phyloP scores from a whole-genome alignment of 2,888 invertebrate genomes.

The Blastobasis lacticolella region DNA sequence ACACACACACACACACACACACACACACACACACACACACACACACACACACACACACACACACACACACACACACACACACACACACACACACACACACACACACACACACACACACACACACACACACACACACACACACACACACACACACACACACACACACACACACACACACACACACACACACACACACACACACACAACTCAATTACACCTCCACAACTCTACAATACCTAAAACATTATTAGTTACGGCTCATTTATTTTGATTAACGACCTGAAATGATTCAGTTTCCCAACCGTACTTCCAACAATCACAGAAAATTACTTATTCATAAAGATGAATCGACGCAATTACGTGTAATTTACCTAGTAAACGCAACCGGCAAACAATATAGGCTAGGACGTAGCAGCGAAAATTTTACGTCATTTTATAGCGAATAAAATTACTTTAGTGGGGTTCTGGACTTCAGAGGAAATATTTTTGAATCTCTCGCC shows the following conservation, averaged over 20 bases:
- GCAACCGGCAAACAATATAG: background rate
- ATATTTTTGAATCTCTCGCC: no score
- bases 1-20: background rate
- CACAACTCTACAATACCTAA: no score
- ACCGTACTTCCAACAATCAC: background rate
- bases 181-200: background rate
- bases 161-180: background rate
- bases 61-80: background rate
- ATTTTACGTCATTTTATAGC: no score
- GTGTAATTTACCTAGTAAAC: background rate
- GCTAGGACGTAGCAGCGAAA: background rate
- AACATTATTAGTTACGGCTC: no score
- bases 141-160: background rate
- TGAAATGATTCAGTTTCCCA: no score
- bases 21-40: background rate
- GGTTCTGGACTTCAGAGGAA: no score
- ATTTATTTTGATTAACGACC: no score
- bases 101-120: background rate
- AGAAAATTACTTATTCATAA: conserved; percentile 4
- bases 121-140: background rate
- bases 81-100: background rate
- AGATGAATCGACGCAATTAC: background rate
- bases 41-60: background rate
- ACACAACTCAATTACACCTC: background rate
- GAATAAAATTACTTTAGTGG: background rate